Evolutionary conservation across 2,888 invertebrate genomes (phyloP), one percentile per base, ranked within the genome.

Genomic region (Limnephilus auricula): DNA sequence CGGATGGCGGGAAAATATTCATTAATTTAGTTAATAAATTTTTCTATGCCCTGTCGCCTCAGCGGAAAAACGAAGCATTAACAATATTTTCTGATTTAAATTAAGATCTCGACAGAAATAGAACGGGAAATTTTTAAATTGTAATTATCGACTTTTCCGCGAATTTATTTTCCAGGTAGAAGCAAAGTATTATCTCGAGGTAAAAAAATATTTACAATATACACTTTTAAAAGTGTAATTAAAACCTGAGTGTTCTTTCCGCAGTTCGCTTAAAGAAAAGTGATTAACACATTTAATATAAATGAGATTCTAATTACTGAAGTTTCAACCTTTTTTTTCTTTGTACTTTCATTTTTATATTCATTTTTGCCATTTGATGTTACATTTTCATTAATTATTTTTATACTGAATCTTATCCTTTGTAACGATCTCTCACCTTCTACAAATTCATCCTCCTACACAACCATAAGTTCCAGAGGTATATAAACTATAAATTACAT

Each of bases 11-110:
- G 37, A 89, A 89, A 89, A 89, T 89, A 89, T 89, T 89, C 89
- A 89, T 89, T 89, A 89, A 89, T 89, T 89, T 34, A 82, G 82
- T 89, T 82, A 89, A 89, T 89, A 89, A 89, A 82, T 82, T 89
- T 79, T 45, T 82, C n/a, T 80, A 89, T 31, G 31, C 30, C 89
- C 45, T 79, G 32, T 80, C 89, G 79, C 86, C 31, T 65, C 86
- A 32, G 32, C 86, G 65, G 5, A 32, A 32, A 86, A 50, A 86
- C 31, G 86, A 86, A 86, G 86, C 50, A 65, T 86, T 86, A 32
- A 86, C 50, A 32, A 65, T 50, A 86, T 86, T 86, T 86, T 50
- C 50, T 13, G 86, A 86, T 86, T 86, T 45, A 45, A 86, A 50
- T 86, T 45, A 65, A 86, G 65, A 50, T 86, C 40, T 84, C 30